Percentiles rank a stretch among this genome's conserved stretches.
Conservation (phyloP, 2,888 invertebrate species). For the Blomia tropicalis region DNA sequence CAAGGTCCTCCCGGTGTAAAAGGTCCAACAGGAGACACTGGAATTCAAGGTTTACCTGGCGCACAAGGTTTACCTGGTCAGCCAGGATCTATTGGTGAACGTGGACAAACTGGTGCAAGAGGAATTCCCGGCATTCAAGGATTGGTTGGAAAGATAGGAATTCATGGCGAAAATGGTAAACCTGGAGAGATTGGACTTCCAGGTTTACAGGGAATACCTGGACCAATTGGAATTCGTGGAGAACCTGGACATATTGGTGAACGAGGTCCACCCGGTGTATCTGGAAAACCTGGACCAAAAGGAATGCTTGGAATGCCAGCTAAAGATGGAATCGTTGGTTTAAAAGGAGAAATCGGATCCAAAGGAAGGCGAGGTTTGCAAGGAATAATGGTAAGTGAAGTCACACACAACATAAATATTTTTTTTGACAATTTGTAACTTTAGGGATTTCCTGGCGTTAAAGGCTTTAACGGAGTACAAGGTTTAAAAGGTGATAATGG, state of each 20-base stretch:
- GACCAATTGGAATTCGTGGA: not conserved
- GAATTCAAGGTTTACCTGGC: not conserved
- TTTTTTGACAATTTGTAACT: not conserved
- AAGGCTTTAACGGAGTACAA: not conserved
- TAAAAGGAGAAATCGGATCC: not conserved
- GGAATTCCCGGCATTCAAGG: not conserved
- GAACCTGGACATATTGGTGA: not conserved
- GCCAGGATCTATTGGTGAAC: not conserved
- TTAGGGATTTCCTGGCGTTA: not conserved
- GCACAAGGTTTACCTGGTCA: not conserved
- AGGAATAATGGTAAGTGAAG: not conserved
- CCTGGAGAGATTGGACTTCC: not conserved
- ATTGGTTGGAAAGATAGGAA: not conserved
- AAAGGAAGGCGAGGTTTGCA: not conserved
- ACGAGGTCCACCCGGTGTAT: not conserved
- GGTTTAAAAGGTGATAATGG: not conserved
- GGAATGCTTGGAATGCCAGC: not conserved
- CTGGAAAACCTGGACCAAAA: not conserved
- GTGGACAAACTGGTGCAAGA: not conserved
- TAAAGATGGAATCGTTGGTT: not conserved
- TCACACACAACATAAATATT: not conserved
- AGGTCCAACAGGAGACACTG: not conserved
- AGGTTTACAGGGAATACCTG: not conserved
- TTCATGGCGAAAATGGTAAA: not conserved
- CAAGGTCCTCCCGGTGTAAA: not conserved